Evolutionary conservation across 1,140 invertebrate species (phyloP), one percentile per base, ranked within the genome.

Genomic region (Hypothenemus hampei): DNA sequence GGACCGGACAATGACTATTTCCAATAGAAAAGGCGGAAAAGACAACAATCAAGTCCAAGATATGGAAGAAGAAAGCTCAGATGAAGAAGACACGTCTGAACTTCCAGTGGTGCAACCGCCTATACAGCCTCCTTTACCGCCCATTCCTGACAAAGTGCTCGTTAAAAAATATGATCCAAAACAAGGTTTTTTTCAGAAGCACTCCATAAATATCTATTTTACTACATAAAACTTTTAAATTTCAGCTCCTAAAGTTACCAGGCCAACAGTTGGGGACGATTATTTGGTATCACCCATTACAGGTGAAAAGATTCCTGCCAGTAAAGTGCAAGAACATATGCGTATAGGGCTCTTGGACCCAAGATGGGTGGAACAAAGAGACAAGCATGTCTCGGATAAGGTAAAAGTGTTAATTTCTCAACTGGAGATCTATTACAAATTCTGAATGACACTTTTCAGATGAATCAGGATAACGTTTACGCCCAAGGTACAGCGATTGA

Each of bases 91-190:
- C 1, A 70, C 68, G 13, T 74, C 78, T 11, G 39, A 40, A 8
- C 4, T 4, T n/a, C 59, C 71, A 6, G 67, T 72, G 3, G 78
- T 75, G 50, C 69, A 76, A 41, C 74, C 78, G 20, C 60, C 65
- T 6, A 63, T 71, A 13, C 76, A 74, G 59, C 70, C 73, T 16
- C 72, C 75, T 6, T 73, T 93, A 40, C 91, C 93, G 11, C 85
- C 93, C 8, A 85, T 89, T 0, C 90, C 91, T 19, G 94, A 96
- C 68, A 92, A 95, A 67, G 94, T 98, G 33, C 80, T 99, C 23
- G 92, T 99, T 47, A 93, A 94, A 66, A 96, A 95, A 71, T 99
- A 99, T 69, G 91, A 99, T 83, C 97, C 97, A 0, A 98, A 97
- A 75, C 86, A 84, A 69, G 72, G 73, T 72, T 72, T 20, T 6